Evolutionary conservation across 2,888 invertebrate species (phyloP), one percentile per base, ranked within the genome.

Genomic region (Vesta saturnalis): DNA sequence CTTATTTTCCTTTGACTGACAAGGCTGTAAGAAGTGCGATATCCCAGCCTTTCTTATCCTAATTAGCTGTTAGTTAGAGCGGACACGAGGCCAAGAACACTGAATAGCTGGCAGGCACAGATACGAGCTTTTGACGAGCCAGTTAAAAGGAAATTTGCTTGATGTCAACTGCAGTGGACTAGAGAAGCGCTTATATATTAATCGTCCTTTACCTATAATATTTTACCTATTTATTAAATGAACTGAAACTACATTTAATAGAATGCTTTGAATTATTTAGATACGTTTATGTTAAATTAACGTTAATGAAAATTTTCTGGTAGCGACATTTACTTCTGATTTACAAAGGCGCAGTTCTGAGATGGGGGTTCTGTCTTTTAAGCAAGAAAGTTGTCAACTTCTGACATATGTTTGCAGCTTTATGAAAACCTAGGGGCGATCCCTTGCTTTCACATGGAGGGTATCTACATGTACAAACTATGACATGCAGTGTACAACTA

Each of bases 1-100:
- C 77, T 77, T 78, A 78, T 77, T 77, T 78, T 77, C 77, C 79
- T 78, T 79, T 79, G 79, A 79, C 77, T 80, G 79, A 79, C 79
- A 78, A 77, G 76, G 77, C 76, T 73, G 73, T 77, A 75, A 77
- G 77, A 76, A 77, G 74, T 76, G 73, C 75, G 74, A 73, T 75
- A 76, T 74, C 76, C 74, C 76, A 75, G 77, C 78, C 78, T 79
- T 80, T 79, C 79, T 80, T 79, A 79, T 78, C 79, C 80, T 80
- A 80, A 80, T 80, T 80, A 80, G 79, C 79, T 80, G 78, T 78
- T 76, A 76, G 75, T 77, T 76, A 74, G 76, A 74, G 75, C 77
- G 77, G 77, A 77, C 77, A 77, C 72, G 76, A 74, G 74, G 70
- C 76, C 75, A 75, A 74, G 76, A 77, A 76, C 77, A 76, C 68